A percentile compares a stretch with the other conserved stretches of the same genome.
Conservation (phyloP, 2,797 vertebrate genomes). For the Aplochiton taeniatus region DNA sequence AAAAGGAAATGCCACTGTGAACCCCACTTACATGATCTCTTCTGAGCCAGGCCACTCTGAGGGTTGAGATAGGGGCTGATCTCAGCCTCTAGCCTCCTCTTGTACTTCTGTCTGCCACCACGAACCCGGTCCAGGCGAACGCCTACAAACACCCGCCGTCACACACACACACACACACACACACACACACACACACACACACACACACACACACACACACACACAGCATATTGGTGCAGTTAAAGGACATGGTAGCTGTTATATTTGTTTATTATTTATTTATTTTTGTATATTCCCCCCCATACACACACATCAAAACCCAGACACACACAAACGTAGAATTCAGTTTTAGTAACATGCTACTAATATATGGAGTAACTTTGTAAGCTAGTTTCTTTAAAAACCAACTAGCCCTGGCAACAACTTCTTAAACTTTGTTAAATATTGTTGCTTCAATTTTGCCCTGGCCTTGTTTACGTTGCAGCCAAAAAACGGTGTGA, state of each 20-base stretch:
- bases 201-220: neutral
- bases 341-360: too few species aligned
- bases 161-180: slow-evolving; percentile 11
- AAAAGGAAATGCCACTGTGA: neutral
- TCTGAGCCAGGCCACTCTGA: slow-evolving; percentile 88
- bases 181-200: neutral
- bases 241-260: neutral
- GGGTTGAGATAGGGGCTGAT: slow-evolving; percentile 91
- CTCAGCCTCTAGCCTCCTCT: slow-evolving; percentile 93
- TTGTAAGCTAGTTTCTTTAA: too few species aligned
- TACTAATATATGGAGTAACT: too few species aligned
- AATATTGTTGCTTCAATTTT: too few species aligned
- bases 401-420: too few species aligned
- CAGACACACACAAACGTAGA: too few species aligned
- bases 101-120: slow-evolving; percentile 97
- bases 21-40: slow-evolving; percentile 87
- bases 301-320: too few species aligned
- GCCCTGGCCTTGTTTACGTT: too few species aligned
- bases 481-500: too few species aligned
- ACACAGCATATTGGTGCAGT: neutral
- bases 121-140: slow-evolving; percentile 96
- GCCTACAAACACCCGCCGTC: slow-evolving; percentile 68
- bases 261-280: too few species aligned
- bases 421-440: too few species aligned
- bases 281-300: slow-evolving; percentile 1